Percentiles rank a stretch among this genome's conserved stretches.
phyloP scores from a whole-genome alignment of 2,113 vertebrate species.

The Anthoscopus minutus region DNA sequence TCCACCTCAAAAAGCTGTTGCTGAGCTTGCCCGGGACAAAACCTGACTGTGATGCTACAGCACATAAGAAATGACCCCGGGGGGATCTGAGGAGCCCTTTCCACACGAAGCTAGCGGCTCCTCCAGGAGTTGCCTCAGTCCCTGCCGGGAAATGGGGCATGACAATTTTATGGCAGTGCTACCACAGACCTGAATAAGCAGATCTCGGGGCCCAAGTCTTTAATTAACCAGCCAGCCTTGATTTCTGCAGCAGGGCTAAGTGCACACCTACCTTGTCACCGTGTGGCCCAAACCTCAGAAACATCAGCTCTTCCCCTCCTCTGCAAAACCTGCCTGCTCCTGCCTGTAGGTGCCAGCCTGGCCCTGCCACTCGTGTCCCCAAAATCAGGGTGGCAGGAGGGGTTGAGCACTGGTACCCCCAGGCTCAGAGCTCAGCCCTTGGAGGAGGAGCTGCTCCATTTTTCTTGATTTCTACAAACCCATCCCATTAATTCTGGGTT shows the following conservation, averaged over 20 bases:
- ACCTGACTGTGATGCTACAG: neutral
- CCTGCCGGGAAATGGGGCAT: neutral
- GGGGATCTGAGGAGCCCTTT: neutral
- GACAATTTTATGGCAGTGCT: neutral
- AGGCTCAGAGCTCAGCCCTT: neutral
- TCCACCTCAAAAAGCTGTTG: neutral
- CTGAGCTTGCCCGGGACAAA: neutral
- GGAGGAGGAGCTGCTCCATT: neutral
- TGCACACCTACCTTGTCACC: neutral
- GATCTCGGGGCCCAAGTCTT: neutral
- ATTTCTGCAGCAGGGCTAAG: neutral
- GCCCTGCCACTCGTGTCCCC: neutral
- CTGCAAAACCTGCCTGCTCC: neutral
- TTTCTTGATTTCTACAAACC: neutral
- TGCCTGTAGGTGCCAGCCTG: neutral
- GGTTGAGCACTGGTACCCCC: accelerated
- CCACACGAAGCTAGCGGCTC: neutral
- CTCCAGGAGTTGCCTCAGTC: neutral
- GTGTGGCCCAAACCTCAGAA: neutral
- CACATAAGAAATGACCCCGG: neutral
- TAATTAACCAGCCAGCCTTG: neutral
- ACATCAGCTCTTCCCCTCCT: neutral
- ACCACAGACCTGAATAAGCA: neutral
- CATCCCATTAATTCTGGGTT: neutral
- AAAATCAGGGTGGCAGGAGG: neutral